These are phyloP conservation scores for Panopea generosa DNA, from an alignment of 2,888 invertebrate genomes.

Conservation along the genomic window DNA sequence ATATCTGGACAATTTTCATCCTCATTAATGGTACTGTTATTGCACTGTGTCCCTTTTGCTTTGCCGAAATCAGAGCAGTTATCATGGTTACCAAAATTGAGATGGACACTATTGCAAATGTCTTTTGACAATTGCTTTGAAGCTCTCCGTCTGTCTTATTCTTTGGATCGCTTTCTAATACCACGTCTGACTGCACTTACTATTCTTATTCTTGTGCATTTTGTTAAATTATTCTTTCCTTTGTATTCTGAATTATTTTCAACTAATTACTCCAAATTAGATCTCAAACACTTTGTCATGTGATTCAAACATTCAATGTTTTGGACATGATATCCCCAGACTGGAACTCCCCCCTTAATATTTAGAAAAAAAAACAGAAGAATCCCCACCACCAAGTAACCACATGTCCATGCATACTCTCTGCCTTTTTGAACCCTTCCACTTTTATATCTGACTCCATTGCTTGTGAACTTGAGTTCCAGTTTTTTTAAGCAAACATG, in stretches of 20 bases:
- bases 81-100: conserved; percentile 25
- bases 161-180: conserved; percentile 38
- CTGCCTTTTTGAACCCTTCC: conserved; percentile 52
- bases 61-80: too few relatives aligned
- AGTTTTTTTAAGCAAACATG: conserved; percentile 39
- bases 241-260: conserved; percentile 29
- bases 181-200: conserved; percentile 44
- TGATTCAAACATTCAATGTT: conserved; percentile 49
- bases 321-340: conserved; percentile 36
- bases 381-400: conserved; percentile 36
- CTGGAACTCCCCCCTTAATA: conserved; percentile 32
- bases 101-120: conserved; percentile 31
- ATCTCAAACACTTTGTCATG: conserved; percentile 35
- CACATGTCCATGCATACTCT: conserved; percentile 51
- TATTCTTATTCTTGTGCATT: conserved; percentile 31
- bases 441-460: conserved; percentile 54
- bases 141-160: not conserved
- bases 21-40: too few relatives aligned
- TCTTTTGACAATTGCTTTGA: conserved; percentile 23
- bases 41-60: too few relatives aligned
- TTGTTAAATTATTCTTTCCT: conserved; percentile 30
- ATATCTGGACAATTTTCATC: too few relatives aligned
- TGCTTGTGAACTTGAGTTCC: conserved; percentile 23
- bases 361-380: conserved; percentile 32
- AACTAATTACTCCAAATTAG: conserved; percentile 37